phyloP scores from a whole-genome alignment of 2,113 vertebrate species.

The Mohoua ochrocephala region DNA sequence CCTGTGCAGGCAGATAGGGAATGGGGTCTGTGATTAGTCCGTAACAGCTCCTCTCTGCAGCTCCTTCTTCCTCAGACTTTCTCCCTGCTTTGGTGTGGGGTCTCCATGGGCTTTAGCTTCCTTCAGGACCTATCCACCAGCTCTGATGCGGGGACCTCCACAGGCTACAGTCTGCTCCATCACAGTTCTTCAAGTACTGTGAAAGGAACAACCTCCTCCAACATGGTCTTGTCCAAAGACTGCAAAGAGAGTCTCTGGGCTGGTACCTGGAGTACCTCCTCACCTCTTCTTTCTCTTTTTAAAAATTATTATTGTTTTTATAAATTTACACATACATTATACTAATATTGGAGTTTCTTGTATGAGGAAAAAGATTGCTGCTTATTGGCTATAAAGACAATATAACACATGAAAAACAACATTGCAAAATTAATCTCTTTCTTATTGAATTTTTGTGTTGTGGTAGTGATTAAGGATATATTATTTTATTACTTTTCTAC shows the following conservation, averaged over 20 bases:
- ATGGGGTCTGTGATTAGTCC: background rate
- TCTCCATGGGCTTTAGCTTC: background rate
- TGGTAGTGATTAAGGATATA: background rate
- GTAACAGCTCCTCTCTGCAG: background rate
- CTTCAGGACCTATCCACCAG: background rate
- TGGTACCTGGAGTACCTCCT: background rate
- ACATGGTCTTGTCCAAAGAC: background rate
- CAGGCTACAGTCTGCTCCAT: background rate
- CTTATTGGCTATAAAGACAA: background rate
- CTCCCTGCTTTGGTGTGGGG: accelerated
- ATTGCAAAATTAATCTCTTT: background rate
- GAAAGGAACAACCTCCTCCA: background rate
- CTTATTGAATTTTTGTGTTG: background rate
- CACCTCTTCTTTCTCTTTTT: background rate
- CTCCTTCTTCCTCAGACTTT: background rate
- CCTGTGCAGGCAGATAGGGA: background rate
- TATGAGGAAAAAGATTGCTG: background rate
- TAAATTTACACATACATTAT: background rate
- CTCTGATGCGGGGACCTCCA: accelerated
- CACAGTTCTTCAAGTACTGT: background rate
- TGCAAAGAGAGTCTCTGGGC: background rate
- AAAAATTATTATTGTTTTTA: background rate
- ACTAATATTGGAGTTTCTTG: background rate
- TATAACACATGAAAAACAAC: background rate
- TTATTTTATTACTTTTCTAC: background rate